A percentile compares a stretch with the other conserved stretches of the same genome.
Conservation (phyloP, 2,888 invertebrate species). For the Perizoma flavofasciatum region DNA sequence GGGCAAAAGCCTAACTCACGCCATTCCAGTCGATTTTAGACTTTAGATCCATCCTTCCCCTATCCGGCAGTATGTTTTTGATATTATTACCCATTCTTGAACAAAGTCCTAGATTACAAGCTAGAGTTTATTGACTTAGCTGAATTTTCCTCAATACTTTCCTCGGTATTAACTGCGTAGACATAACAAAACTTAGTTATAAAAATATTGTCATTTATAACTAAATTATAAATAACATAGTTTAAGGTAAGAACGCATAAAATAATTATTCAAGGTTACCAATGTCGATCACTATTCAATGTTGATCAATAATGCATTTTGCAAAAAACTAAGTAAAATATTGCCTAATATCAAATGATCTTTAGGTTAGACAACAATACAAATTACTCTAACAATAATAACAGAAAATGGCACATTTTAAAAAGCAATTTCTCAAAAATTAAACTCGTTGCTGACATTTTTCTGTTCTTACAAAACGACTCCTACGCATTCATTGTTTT, state of each 20-base stretch:
- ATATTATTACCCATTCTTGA: too few relatives aligned
- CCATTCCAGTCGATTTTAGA: too few relatives aligned
- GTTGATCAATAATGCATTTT: too few relatives aligned
- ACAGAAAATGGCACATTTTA: constrained; percentile 33
- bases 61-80: too few relatives aligned
- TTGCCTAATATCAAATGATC: neutral
- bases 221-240: too few relatives aligned
- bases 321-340: too few relatives aligned
- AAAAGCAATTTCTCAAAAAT: constrained; percentile 48
- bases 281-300: too few relatives aligned
- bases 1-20: too few relatives aligned
- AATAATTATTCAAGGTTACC: too few relatives aligned
- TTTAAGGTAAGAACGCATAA: too few relatives aligned
- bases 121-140: neutral
- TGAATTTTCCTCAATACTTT: neutral
- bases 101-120: neutral
- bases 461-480: constrained; percentile 61
- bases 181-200: neutral
- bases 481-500: constrained; percentile 67
- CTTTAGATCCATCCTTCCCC: too few relatives aligned
- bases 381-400: constrained; percentile 26
- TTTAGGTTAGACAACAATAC: constrained; percentile 23
- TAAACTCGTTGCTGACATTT: constrained; percentile 58
- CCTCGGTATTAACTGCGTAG: neutral
- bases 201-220: too few relatives aligned